Evolutionary conservation across 1,140 invertebrate species (phyloP).

Genomic region (Thrips palmi): DNA sequence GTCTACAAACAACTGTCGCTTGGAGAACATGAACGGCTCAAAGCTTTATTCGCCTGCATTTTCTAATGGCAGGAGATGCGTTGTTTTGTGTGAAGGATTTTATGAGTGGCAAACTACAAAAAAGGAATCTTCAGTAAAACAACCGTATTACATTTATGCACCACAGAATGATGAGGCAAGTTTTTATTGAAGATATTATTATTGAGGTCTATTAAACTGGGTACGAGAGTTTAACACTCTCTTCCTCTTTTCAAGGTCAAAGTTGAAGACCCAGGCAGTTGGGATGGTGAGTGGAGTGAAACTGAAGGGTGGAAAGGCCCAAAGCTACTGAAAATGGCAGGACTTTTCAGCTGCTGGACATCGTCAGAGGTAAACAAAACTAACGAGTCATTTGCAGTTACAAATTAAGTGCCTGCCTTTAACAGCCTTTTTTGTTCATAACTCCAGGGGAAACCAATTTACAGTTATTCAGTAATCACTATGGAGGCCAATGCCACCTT

Average conservation of each 20-base stretch:
- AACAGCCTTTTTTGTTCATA: constrained; percentile 12
- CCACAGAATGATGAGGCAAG: constrained; percentile 26
- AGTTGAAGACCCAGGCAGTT: constrained; percentile 34
- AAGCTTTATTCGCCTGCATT: constrained; percentile 44
- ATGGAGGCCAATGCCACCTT: constrained; percentile 49
- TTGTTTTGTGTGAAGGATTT: constrained; percentile 59
- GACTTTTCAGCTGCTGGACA: constrained; percentile 52
- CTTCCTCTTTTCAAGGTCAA: constrained; percentile 19
- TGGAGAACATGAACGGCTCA: constrained; percentile 46
- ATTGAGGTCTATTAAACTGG: no score
- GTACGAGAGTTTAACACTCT: no score
- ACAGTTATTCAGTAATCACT: constrained; percentile 61
- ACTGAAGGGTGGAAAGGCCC: constrained; percentile 38
- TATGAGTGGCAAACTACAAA: constrained; percentile 65
- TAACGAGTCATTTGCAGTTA: not conserved
- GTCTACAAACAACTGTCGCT: constrained; percentile 61
- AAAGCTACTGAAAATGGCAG: constrained; percentile 51
- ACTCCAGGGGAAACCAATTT: constrained; percentile 35
- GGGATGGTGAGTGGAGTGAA: constrained; percentile 28
- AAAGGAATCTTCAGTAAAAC: constrained; percentile 34
- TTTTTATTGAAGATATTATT: not conserved
- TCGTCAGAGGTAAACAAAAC: constrained; percentile 21
- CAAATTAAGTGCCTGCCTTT: not conserved
- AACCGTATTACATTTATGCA: constrained; percentile 57
- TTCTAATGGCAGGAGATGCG: constrained; percentile 45